Evolutionary conservation across 2,113 vertebrate genomes (phyloP).

Genomic region (Cepphus grylle): DNA sequence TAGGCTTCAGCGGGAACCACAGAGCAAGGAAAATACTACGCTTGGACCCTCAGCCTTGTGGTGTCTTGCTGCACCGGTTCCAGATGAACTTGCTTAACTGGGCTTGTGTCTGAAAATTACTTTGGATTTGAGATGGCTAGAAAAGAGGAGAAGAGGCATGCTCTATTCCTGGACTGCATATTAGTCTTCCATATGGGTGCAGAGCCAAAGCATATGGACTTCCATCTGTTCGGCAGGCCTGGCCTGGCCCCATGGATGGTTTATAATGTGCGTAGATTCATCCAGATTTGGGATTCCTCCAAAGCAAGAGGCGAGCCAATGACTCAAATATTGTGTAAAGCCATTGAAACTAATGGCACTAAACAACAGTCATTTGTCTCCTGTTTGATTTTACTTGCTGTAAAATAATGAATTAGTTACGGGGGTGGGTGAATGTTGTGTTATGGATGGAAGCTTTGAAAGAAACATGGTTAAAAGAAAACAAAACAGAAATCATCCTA

Average conservation of each 20-base stretch:
- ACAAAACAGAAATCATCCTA: constrained; percentile 34
- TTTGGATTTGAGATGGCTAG: constrained; percentile 17
- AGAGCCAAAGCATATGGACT: constrained; percentile 74
- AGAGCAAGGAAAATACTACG: constrained; percentile 31
- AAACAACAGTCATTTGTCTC: constrained; percentile 74
- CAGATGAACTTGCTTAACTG: constrained; percentile 25
- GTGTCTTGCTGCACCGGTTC: background rate
- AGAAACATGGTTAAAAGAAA: constrained; percentile 47
- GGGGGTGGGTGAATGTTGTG: constrained; percentile 52
- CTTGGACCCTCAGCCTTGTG: background rate
- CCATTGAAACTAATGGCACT: constrained; percentile 74
- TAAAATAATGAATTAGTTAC: constrained; percentile 69
- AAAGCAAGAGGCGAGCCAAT: constrained; percentile 67
- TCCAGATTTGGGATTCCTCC: constrained; percentile 75
- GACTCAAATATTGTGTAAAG: constrained; percentile 77
- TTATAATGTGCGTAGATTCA: constrained; percentile 66
- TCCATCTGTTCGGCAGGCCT: constrained; percentile 73
- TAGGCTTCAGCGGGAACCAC: background rate
- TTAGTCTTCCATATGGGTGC: constrained; percentile 66
- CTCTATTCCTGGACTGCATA: constrained; percentile 66
- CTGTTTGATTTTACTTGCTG: constrained; percentile 69
- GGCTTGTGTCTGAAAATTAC: background rate
- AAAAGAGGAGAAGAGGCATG: constrained; percentile 25
- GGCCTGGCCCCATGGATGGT: constrained; percentile 69
- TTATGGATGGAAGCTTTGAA: constrained; percentile 41